phyloP scores from a whole-genome alignment of 1,140 invertebrate genomes.

The Eurosta solidaginis region DNA sequence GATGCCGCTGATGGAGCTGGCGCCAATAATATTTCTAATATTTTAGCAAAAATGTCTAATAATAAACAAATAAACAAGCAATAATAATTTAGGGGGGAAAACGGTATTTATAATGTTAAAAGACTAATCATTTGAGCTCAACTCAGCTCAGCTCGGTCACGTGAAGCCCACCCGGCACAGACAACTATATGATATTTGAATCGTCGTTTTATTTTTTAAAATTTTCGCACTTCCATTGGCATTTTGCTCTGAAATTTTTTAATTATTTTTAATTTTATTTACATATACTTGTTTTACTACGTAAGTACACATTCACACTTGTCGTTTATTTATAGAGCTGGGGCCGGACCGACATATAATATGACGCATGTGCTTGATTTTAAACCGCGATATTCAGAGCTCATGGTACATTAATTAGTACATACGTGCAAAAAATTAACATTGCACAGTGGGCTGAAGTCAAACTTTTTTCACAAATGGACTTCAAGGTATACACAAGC shows the following conservation, averaged over 20 bases:
- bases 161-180: too few relatives aligned
- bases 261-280: not conserved
- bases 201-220: not conserved
- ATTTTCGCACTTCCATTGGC: not conserved
- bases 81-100: not conserved
- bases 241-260: not conserved
- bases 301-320: not conserved
- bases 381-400: not conserved
- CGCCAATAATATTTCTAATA: not conserved
- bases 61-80: not conserved
- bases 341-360: not conserved
- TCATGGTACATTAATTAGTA: not conserved
- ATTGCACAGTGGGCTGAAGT: too few relatives aligned
- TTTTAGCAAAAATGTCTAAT: not conserved
- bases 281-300: not conserved
- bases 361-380: slow-evolving; percentile 2
- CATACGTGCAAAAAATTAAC: too few relatives aligned
- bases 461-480: too few relatives aligned
- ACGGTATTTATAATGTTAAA: not conserved
- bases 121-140: not conserved
- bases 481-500: too few relatives aligned
- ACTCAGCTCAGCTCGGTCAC: not conserved
- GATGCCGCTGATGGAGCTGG: not conserved
- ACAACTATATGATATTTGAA: not conserved
- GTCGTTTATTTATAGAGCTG: not conserved